A percentile compares a stretch with the other conserved stretches of the same genome.
Conservation (phyloP, 2,797 vertebrate species). For the Sebastes vulpes region DNA sequence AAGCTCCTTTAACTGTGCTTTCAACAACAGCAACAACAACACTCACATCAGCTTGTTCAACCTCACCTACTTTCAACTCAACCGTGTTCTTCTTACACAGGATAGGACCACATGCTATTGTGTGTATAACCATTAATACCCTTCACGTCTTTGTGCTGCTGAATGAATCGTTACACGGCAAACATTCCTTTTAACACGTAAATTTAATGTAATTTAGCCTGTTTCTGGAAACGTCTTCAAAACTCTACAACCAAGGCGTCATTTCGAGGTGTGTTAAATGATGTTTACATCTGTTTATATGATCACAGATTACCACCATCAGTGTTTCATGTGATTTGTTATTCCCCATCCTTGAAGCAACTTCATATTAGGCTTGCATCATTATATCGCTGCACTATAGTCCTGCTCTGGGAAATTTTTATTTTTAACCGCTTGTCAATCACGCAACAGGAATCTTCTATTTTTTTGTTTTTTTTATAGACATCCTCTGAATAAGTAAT, state of each 20-base stretch:
- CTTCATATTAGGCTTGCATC: conserved; percentile 31
- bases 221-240: conserved; percentile 5
- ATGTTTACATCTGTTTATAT: conserved; percentile 35
- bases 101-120: conserved; percentile 16
- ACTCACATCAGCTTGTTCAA: conserved; percentile 40
- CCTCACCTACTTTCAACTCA: conserved; percentile 58
- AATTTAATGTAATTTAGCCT: not conserved
- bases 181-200: not conserved
- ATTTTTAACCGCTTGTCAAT: conserved; percentile 74
- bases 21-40: conserved; percentile 56
- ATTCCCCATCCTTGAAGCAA: conserved; percentile 33
- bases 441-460: conserved; percentile 35
- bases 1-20: conserved; percentile 69
- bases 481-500: conserved; percentile 50
- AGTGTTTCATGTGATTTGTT: conserved; percentile 33
- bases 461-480: not conserved
- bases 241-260: not conserved
- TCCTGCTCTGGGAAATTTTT: conserved; percentile 33
- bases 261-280: conserved; percentile 14
- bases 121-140: conserved; percentile 1
- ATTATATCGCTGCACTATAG: conserved; percentile 19
- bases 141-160: not conserved
- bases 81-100: conserved; percentile 28
- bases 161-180: not conserved
- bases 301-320: conserved; percentile 35